These are phyloP conservation scores for Trissoscelio sp. DNA, from an alignment of 2,888 invertebrate genomes.

Conservation along the genomic window DNA sequence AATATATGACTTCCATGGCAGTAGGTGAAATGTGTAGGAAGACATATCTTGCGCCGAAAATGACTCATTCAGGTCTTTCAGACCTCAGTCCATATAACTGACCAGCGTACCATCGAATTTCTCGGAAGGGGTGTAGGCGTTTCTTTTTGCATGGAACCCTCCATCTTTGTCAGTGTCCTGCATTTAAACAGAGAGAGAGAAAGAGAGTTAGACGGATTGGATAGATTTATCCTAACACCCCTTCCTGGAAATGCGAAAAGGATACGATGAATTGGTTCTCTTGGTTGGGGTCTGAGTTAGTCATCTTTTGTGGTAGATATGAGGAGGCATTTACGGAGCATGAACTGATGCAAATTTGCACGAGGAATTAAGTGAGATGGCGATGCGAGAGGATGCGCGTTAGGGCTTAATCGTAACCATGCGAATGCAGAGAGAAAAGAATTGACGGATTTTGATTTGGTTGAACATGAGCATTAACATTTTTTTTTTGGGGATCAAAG, in stretches of 20 bases:
- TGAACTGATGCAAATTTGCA: neutral
- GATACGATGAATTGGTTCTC: neutral
- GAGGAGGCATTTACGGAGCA: neutral
- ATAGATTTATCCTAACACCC: slow-evolving; percentile 14
- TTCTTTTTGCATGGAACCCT: neutral
- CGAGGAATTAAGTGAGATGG: neutral
- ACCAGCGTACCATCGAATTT: neutral
- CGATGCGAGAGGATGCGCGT: slow-evolving; percentile 13
- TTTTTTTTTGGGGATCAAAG: no score
- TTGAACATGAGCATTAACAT: no score
- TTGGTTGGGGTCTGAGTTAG: neutral
- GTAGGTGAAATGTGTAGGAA: no score
- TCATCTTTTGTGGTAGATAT: slow-evolving; percentile 1
- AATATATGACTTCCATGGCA: no score
- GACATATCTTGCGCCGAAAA: no score
- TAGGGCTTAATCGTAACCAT: neutral
- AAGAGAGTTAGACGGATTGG: neutral
- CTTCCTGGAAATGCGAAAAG: slow-evolving; percentile 16
- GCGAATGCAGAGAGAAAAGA: neutral
- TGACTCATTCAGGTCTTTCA: no score
- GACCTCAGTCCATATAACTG: neutral
- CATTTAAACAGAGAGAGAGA: slow-evolving; percentile 4
- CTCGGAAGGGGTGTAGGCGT: slow-evolving; percentile 4
- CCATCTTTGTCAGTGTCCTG: slow-evolving; percentile 3
- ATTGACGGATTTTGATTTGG: no score